Evolutionary conservation across 1,140 invertebrate genomes (phyloP).

Genomic region (Macrostomum lignano): DNA sequence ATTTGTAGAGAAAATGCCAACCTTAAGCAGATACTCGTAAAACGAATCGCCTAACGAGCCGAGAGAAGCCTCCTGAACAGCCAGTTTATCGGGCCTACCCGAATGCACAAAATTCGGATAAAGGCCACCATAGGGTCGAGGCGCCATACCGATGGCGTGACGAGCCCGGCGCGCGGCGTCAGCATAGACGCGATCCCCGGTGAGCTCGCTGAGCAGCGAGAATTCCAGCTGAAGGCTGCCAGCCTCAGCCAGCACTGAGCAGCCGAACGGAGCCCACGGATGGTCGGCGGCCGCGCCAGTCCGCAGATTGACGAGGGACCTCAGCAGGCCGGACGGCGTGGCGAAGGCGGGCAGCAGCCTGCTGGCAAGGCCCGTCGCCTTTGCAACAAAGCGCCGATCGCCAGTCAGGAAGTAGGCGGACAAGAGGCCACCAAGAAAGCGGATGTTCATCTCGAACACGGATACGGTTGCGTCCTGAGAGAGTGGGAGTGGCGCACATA

Average conservation of each 20-base stretch:
- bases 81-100: no score
- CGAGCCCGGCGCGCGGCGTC: no score
- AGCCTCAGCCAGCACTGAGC: constrained; percentile 83
- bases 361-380: constrained; percentile 63
- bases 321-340: constrained; percentile 83
- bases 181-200: constrained; percentile 53
- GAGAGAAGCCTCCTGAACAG: no score
- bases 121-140: no score
- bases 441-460: constrained; percentile 90
- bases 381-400: constrained; percentile 34
- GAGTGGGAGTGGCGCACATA: no score
- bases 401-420: constrained; percentile 72
- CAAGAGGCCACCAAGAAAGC: constrained; percentile 77
- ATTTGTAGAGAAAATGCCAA: no score
- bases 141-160: no score
- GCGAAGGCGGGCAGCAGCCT: constrained; percentile 83
- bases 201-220: constrained; percentile 68
- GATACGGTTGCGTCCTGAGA: constrained; percentile 60
- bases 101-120: no score
- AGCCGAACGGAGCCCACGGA: constrained; percentile 76
- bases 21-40: constrained; percentile 89
- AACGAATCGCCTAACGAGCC: constrained; percentile 95
- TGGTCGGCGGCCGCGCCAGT: constrained; percentile 56
- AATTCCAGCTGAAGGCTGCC: constrained; percentile 89
- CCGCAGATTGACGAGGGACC: constrained; percentile 61